Base-by-base conservation (phyloP, 2,888 invertebrate species). In the Lepidochrysops patricia region DNA sequence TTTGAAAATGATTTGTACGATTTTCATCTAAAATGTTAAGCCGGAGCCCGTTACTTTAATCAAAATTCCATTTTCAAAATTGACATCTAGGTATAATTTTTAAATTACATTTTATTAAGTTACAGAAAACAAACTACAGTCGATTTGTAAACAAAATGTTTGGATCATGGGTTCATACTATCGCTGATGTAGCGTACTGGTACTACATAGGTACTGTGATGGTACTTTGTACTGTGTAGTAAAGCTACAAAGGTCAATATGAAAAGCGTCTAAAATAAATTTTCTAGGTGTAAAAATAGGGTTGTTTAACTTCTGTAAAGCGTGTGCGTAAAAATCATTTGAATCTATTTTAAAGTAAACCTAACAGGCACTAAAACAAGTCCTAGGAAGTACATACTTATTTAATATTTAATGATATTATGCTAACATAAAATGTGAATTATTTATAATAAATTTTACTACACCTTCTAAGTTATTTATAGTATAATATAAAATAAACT, bases 41-140 rank as follows among this genome's bases (percentile, higher is more conserved):
- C 43, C 29, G n/a, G 5, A 7, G n/a, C 25, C 59, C 59, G 59
- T 59, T 59, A 59, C 35, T 52, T 59, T 37, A 59, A 59, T 59
- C 35, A 59, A 59, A 50, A 59, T 59, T 59, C 59, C 37, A 59
- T 59, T 59, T 37, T 52, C 50, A 49, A 49, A 58, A 49, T 50
- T 43, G 57, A 34, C 49, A 58, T 58, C 32, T 34, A n/a, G n/a
- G n/a, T n/a, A 23, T 43, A 43, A 43, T 43, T 43, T 43, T 43
- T 23, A 43, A 43, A 43, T 43, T 43, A 23, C 19, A 43, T 23
- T 43, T 43, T 23, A 43, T 23, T 35, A 35, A 9, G 9, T 13
- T 2, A n/a, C n/a, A n/a, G n/a, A n/a, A n/a, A n/a, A n/a, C n/a
- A 37, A 15, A 15, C 7, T 43, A 19, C 19, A 15, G 19, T 19